Conservation (phyloP, 2,113 vertebrate genomes). For the Anser brachyrhynchus region DNA sequence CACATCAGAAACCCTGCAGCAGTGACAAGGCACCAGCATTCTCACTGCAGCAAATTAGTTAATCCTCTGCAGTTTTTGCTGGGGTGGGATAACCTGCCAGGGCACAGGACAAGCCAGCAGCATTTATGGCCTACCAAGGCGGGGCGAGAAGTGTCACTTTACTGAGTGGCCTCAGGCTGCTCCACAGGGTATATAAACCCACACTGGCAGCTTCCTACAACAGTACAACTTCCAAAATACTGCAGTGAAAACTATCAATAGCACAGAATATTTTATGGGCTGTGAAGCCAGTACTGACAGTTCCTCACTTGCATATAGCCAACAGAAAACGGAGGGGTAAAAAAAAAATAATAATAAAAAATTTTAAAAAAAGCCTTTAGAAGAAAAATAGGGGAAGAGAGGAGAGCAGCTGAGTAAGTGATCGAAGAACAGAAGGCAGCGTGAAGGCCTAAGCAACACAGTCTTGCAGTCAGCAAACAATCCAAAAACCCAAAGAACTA, state of each 20-base stretch:
- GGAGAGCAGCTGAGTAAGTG: neutral
- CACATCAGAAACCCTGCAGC: neutral
- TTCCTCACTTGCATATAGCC: neutral
- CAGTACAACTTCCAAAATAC: neutral
- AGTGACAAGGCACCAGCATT: neutral
- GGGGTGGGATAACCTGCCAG: neutral
- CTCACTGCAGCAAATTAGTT: neutral
- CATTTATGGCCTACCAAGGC: neutral
- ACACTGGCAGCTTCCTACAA: neutral
- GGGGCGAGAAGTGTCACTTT: neutral
- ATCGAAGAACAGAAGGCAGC: neutral
- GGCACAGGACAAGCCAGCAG: neutral
- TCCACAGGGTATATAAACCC: neutral
- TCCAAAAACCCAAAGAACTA: neutral
- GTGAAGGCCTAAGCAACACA: neutral
- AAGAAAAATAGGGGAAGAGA: neutral
- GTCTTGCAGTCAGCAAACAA: neutral
- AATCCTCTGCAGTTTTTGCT: neutral
- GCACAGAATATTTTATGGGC: neutral
- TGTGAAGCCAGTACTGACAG: neutral
- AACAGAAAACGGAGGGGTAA: neutral
- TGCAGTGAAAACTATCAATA: neutral
- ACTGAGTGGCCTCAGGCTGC: neutral
- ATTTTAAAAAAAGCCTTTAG: neutral
- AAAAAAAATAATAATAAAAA: no score